A percentile compares a stretch with the other conserved stretches of the same genome.
Conservation (phyloP, 2,113 vertebrate species). For the Oxygymnocypris stewartii region DNA sequence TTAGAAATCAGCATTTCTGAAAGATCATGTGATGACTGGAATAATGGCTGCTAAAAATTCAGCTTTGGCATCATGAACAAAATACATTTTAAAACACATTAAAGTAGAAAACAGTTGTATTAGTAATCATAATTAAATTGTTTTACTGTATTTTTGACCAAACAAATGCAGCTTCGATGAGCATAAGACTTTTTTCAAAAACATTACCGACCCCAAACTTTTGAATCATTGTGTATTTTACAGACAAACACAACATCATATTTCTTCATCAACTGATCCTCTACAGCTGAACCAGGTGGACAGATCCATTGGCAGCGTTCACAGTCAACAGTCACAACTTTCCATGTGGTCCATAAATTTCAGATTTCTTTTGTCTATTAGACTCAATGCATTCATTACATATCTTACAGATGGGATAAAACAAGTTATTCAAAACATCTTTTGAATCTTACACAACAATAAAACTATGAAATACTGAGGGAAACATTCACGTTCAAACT, state of each 20-base stretch:
- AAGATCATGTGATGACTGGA: not conserved
- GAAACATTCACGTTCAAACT: not conserved
- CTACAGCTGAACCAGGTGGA: slow-evolving; percentile 4
- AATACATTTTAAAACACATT: too few relatives aligned
- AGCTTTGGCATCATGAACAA: too few relatives aligned
- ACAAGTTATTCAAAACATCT: slow-evolving; percentile 6
- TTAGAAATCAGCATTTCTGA: too few relatives aligned
- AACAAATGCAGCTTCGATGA: not conserved
- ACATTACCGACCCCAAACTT: not conserved
- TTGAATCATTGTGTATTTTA: not conserved
- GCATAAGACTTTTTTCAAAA: not conserved
- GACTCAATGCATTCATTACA: slow-evolving; percentile 4
- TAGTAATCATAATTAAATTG: not conserved
- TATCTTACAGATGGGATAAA: not conserved
- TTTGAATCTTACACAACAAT: slow-evolving; percentile 2
- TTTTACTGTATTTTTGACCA: not conserved
- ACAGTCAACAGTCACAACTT: not conserved
- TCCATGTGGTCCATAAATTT: slow-evolving; percentile 8
- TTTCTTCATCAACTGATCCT: slow-evolving; percentile 18
- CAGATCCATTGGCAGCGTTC: not conserved
- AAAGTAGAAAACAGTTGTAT: not conserved
- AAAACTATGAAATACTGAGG: not conserved
- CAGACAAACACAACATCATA: not conserved
- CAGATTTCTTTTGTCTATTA: slow-evolving; percentile 22
- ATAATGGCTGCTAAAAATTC: too few relatives aligned